These are phyloP conservation scores for Tenthredo distinguenda DNA, from an alignment of 2,888 invertebrate genomes.

Conservation along the genomic window DNA sequence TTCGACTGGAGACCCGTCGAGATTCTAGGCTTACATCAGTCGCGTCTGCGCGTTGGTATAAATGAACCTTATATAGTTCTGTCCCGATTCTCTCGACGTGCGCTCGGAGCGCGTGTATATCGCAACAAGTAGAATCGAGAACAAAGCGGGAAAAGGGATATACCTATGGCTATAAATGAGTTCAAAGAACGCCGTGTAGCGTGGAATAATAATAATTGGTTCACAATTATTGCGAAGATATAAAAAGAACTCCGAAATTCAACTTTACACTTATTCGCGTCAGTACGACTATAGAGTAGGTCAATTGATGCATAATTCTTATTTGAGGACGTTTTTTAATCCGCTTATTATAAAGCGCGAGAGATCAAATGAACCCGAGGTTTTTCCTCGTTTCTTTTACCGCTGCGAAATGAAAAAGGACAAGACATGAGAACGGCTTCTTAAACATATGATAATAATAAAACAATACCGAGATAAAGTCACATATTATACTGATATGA, in stretches of 20 bases:
- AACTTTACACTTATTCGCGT: not conserved
- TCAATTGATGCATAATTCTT: slow-evolving; percentile 38
- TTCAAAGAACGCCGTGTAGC: not conserved
- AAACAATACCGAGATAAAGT: not conserved
- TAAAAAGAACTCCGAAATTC: not conserved
- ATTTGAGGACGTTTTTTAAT: not conserved
- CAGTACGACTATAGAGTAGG: not conserved
- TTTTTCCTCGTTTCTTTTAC: not conserved
- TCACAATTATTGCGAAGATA: not conserved
- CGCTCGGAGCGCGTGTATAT: not conserved
- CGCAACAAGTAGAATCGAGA: slow-evolving; percentile 31
- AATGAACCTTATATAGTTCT: not conserved
- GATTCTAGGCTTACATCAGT: not conserved
- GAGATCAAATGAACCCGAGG: slow-evolving; percentile 1
- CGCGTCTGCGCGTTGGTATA: slow-evolving; percentile 33
- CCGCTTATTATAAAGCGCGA: not conserved
- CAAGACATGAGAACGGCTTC: not conserved
- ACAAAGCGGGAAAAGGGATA: not conserved
- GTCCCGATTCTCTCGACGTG: not conserved
- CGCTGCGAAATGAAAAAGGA: not conserved
- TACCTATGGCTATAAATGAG: not conserved
- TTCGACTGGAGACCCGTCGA: not conserved
- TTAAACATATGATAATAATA: not conserved
- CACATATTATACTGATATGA: not conserved
- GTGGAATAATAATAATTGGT: not conserved